A percentile compares a stretch with the other conserved stretches of the same genome.
Conservation (phyloP, 2,888 invertebrate species). For the Disparrhopalites patrizii region DNA sequence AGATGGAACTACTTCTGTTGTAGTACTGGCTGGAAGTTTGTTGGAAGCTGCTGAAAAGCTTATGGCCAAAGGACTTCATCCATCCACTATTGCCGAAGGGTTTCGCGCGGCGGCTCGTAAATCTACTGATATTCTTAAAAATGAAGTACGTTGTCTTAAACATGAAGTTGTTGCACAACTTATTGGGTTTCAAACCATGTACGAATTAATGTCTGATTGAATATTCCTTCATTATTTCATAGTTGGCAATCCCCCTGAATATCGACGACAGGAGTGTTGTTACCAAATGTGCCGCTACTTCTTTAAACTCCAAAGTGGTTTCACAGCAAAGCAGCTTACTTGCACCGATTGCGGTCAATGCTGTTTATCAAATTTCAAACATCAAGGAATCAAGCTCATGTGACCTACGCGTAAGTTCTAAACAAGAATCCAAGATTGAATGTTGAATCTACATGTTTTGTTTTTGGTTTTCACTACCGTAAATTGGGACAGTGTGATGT, state of each 20-base stretch:
- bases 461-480: too few relatives aligned
- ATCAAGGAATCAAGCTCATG: conserved; percentile 70
- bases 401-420: conserved; percentile 64
- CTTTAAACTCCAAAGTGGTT: conserved; percentile 97
- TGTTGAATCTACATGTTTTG: not conserved
- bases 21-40: conserved; percentile 93
- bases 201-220: too few relatives aligned
- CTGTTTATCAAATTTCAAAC: conserved; percentile 81
- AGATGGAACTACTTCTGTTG: conserved; percentile 98
- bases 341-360: conserved; percentile 96
- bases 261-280: conserved; percentile 62
- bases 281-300: conserved; percentile 92
- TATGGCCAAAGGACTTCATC: conserved; percentile 90
- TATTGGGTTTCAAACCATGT: not conserved
- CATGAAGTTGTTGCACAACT: not conserved
- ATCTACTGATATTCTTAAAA: conserved; percentile 41
- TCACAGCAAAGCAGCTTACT: conserved; percentile 93
- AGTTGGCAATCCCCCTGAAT: conserved; percentile 40
- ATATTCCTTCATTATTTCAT: not conserved
- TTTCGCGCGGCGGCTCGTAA: conserved; percentile 76
- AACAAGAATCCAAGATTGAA: not conserved
- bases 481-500: not conserved
- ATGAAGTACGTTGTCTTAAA: conserved; percentile 27
- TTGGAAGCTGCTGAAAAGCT: conserved; percentile 92
- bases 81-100: conserved; percentile 93